Percentiles rank a stretch among this genome's conserved stretches.
These are phyloP conservation scores for Meleagris gallopavo DNA, from an alignment of 2,113 vertebrate genomes.

Conservation along the genomic window DNA sequence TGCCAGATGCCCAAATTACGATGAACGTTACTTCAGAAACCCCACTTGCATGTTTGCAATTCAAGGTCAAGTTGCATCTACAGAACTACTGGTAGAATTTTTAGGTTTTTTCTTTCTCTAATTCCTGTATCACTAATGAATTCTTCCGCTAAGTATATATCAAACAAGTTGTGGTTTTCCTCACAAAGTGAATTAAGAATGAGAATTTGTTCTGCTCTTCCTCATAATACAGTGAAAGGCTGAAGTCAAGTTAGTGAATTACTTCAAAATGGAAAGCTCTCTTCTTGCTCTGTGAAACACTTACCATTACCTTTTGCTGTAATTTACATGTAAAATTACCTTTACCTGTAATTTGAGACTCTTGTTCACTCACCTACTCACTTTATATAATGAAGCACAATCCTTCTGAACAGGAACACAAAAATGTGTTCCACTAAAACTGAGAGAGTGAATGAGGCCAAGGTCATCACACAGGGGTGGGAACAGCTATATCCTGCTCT, in stretches of 20 bases:
- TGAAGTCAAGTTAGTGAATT: not conserved
- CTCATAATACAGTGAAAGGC: not conserved
- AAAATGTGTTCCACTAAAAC: not conserved
- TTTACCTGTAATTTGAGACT: constrained; percentile 18
- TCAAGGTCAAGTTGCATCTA: not conserved
- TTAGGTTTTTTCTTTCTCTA: not conserved
- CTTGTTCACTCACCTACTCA: constrained; percentile 16
- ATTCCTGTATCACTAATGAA: not conserved
- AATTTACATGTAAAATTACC: constrained; percentile 52
- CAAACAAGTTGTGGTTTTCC: constrained; percentile 13
- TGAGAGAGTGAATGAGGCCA: not conserved
- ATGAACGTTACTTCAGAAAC: fast-evolving
- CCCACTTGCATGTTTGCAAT: fast-evolving
- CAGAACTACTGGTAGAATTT: not conserved
- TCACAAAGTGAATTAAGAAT: constrained; percentile 26
- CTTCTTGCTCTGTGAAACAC: constrained; percentile 21
- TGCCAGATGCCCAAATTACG: not conserved
- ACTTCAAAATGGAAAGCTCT: constrained; percentile 38
- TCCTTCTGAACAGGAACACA: constrained; percentile 19
- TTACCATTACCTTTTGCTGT: constrained; percentile 46
- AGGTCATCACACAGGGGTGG: not conserved
- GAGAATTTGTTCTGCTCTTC: constrained; percentile 16
- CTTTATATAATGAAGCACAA: constrained; percentile 4
- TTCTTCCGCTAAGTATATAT: not conserved
- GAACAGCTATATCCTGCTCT: not conserved